Conservation (phyloP, 2,113 vertebrate genomes). For the Prionailurus bengalensis region DNA sequence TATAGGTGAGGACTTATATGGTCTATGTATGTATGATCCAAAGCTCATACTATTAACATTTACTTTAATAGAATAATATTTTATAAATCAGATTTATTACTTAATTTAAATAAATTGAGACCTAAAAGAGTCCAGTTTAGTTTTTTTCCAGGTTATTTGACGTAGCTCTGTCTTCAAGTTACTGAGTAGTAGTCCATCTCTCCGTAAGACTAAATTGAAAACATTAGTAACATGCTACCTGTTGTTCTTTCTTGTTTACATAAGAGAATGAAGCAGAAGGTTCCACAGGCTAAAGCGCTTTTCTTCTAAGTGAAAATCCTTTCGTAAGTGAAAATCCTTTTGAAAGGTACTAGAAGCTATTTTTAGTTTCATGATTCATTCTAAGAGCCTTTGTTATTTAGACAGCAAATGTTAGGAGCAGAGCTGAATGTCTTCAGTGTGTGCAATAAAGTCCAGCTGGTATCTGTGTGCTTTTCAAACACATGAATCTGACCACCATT, state of each 20-base stretch:
- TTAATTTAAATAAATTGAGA: slow-evolving; percentile 15
- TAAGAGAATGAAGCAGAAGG: background rate
- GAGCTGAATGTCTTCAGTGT: background rate
- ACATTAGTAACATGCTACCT: background rate
- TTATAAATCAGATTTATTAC: background rate
- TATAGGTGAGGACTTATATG: background rate
- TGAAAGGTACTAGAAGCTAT: background rate
- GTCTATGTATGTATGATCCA: background rate
- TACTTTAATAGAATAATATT: background rate
- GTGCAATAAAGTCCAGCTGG: background rate
- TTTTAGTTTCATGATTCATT: slow-evolving; percentile 42
- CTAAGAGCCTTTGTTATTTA: slow-evolving; percentile 51
- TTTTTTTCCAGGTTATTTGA: background rate
- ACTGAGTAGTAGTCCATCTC: background rate
- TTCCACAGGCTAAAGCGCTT: background rate
- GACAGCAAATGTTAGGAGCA: slow-evolving; percentile 64
- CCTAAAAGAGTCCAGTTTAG: background rate
- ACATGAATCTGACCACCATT: background rate
- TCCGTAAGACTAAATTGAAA: background rate
- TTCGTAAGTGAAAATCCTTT: slow-evolving; percentile 33
- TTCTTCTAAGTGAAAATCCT: slow-evolving; percentile 41
- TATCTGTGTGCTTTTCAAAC: background rate
- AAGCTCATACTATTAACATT: background rate
- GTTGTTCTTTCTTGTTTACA: background rate
- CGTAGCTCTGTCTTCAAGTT: background rate